phyloP scores from a whole-genome alignment of 2,888 invertebrate species.

The Unio delphinus region DNA sequence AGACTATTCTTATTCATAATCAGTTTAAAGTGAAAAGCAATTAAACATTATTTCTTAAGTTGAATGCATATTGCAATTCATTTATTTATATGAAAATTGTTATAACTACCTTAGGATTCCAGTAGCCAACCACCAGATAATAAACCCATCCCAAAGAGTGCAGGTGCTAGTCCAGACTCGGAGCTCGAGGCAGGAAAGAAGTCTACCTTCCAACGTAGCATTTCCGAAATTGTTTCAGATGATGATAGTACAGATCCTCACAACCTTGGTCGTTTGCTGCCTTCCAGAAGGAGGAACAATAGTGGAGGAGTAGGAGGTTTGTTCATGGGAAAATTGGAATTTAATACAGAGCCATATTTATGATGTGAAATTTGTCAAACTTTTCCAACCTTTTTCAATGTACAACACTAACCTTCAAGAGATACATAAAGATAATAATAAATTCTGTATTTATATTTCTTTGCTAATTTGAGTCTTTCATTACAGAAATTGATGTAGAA shows the following conservation, averaged over 20 bases:
- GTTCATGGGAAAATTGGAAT: background rate
- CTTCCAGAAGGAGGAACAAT: constrained; percentile 74
- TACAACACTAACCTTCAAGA: too few relatives aligned
- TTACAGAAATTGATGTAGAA: too few relatives aligned
- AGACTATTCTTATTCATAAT: too few relatives aligned
- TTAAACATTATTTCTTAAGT: too few relatives aligned
- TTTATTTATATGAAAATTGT: too few relatives aligned
- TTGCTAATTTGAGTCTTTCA: too few relatives aligned
- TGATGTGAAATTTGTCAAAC: background rate
- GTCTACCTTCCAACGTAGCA: constrained; percentile 64
- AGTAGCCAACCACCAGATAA: background rate
- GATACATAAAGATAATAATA: too few relatives aligned
- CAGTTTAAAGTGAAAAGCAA: too few relatives aligned
- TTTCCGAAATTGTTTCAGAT: constrained; percentile 66
- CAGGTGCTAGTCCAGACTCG: constrained; percentile 64
- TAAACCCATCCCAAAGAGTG: constrained; percentile 50
- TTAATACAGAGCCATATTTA: background rate
- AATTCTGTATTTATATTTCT: too few relatives aligned
- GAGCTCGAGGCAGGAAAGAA: constrained; percentile 56
- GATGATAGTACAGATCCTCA: constrained; percentile 52
- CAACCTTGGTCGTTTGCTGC: constrained; percentile 41
- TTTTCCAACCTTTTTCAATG: background rate
- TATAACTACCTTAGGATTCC: too few relatives aligned
- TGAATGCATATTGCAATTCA: too few relatives aligned
- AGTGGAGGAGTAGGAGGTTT: constrained; percentile 78